Evolutionary conservation across 2,797 vertebrate species (phyloP), one percentile per base, ranked within the genome.

Genomic region (Sternarchorhynchus goeldii): DNA sequence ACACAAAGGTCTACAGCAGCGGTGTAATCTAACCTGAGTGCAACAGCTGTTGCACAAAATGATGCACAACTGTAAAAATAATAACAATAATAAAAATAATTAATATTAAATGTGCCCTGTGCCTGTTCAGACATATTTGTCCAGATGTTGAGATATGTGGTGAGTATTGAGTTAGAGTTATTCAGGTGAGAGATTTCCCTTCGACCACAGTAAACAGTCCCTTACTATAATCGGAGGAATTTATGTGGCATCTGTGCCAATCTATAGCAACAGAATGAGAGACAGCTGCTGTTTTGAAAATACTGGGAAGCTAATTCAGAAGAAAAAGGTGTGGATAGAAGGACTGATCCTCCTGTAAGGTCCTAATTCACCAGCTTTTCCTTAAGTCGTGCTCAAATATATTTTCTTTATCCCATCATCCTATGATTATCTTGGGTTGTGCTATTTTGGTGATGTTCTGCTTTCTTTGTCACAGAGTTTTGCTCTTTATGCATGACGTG

Each of bases 31-130:
- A 76, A 77, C 76, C 65, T 53, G 76, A 86, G 82, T 20, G 2
- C 75, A 87, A 86, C 91, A 91, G 89, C 88, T 90, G 91, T 85
- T 21, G 82, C 57, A 83, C 62, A 63, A 88, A 86, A 89, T 87
- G 39, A 36, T 84, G 85, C 80, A 79, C 73, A 56, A 50, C 82
- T 81, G 39, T 50, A 32, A 41, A 12, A 50, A 25, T 25, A 57
- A 67, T 12, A 80, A 63, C 1, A 50, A 14, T 50, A 50, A 80
- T n/a, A 16, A 74, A 73, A 56, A 25, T 39, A 75, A 50, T 50
- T 50, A 3, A 45, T 81, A 69, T 78, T 84, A 69, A 71, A 66
- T 60, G 71, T 86, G 63, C 2, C 20, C 32, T 17, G 36, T 57
- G 60, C 56, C 59, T 57, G 29, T 68, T 55, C 57, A 70, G 65